phyloP scores from a whole-genome alignment of 2,797 vertebrate genomes.

The Cirrhinus mrigala region DNA sequence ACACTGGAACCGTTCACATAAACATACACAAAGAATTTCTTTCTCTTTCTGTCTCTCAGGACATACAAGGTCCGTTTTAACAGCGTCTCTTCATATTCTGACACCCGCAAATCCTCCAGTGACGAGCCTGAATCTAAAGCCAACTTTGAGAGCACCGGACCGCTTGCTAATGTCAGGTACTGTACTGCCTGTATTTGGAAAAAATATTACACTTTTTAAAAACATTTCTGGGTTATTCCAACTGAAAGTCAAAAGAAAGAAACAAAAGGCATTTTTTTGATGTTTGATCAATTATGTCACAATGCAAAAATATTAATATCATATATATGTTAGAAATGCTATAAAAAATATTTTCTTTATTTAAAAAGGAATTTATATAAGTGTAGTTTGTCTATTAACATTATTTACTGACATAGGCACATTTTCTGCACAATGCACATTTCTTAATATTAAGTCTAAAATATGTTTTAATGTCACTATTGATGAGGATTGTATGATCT shows the following conservation, averaged over 20 bases:
- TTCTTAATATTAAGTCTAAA: too few species aligned
- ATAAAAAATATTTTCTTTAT: too few species aligned
- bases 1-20: neutral
- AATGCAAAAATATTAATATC: neutral
- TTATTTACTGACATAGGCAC: too few species aligned
- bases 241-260: neutral
- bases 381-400: too few species aligned
- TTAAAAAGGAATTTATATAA: too few species aligned
- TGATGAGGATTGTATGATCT: too few species aligned
- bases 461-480: too few species aligned
- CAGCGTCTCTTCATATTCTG: slow-evolving; percentile 95
- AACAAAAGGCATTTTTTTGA: neutral
- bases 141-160: slow-evolving; percentile 94
- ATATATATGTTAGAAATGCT: too few species aligned
- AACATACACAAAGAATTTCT: neutral
- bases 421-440: too few species aligned
- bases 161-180: slow-evolving; percentile 96
- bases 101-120: slow-evolving; percentile 90
- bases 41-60: slow-evolving; percentile 72
- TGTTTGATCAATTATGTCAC: neutral
- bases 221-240: neutral
- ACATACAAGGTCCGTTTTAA: slow-evolving; percentile 99
- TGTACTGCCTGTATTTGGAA: neutral
- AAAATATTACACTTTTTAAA: neutral
- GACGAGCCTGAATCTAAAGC: slow-evolving; percentile 88